phyloP scores from a whole-genome alignment of 2,888 invertebrate genomes.

The Neoitamus cyanurus region DNA sequence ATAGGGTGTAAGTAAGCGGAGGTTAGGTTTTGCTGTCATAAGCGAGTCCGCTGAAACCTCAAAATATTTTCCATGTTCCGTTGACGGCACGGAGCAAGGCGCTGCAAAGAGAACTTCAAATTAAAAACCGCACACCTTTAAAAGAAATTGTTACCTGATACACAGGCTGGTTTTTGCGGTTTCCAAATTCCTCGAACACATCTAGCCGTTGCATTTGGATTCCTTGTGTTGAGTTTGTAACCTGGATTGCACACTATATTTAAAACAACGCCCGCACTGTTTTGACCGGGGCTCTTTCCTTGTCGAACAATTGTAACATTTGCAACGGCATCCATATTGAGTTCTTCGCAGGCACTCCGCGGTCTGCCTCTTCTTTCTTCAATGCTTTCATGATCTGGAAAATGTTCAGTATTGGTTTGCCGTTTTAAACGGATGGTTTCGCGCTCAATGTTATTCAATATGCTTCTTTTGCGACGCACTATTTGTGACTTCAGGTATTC shows the following conservation, averaged over 20 bases:
- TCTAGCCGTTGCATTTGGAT: constrained; percentile 78
- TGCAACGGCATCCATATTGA: constrained; percentile 61
- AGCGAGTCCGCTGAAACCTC: constrained; percentile 63
- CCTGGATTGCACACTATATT: constrained; percentile 82
- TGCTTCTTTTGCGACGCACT: constrained; percentile 57
- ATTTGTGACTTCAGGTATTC: constrained; percentile 62
- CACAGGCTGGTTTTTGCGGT: constrained; percentile 82
- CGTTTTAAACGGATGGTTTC: background rate
- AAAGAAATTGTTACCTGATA: constrained; percentile 72
- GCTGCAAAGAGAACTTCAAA: constrained; percentile 66
- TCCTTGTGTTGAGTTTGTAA: constrained; percentile 78
- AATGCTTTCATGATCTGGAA: background rate
- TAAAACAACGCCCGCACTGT: constrained; percentile 81
- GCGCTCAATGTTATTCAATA: background rate
- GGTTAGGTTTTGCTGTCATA: constrained; percentile 60
- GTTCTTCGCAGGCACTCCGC: constrained; percentile 75
- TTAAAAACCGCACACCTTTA: background rate
- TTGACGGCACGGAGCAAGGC: constrained; percentile 77
- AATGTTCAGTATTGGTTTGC: background rate
- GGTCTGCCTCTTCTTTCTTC: constrained; percentile 58
- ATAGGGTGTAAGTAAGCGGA: constrained; percentile 62
- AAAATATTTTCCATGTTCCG: constrained; percentile 76
- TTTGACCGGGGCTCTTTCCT: constrained; percentile 77
- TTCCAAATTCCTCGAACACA: constrained; percentile 89
- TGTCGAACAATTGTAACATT: constrained; percentile 76